A percentile compares a stretch with the other conserved stretches of the same genome.
Conservation (phyloP, 2,797 vertebrate genomes). For the Chaetodon trifasciatus region DNA sequence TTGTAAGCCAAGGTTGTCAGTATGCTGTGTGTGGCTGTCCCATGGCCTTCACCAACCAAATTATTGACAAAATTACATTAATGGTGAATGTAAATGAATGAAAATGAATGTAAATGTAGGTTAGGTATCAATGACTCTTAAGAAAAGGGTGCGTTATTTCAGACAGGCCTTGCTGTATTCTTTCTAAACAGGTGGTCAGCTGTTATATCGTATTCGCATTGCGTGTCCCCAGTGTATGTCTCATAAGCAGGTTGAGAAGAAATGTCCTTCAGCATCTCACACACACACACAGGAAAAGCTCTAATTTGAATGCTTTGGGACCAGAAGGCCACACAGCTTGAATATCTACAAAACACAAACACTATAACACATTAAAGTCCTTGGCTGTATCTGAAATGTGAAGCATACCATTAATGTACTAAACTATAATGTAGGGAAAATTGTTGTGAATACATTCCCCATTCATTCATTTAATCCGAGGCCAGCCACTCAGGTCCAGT, state of each 20-base stretch:
- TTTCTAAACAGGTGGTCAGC: constrained; percentile 34
- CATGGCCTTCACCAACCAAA: constrained; percentile 6
- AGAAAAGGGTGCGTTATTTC: constrained; percentile 24
- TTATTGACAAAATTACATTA: constrained; percentile 6
- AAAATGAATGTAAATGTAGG: constrained; percentile 21
- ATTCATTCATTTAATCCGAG: constrained; percentile 25
- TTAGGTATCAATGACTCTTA: constrained; percentile 22
- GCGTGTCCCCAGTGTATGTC: not conserved
- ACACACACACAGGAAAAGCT: not conserved
- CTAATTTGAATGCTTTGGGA: not conserved
- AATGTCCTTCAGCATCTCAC: constrained; percentile 32
- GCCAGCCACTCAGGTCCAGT: not conserved
- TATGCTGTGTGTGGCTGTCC: not conserved
- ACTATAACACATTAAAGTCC: not conserved
- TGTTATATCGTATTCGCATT: not conserved
- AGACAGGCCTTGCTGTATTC: constrained; percentile 32
- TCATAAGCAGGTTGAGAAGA: not conserved
- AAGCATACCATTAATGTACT: not conserved
- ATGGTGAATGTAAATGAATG: constrained; percentile 54
- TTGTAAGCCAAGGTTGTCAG: constrained; percentile 33
- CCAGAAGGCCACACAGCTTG: not conserved
- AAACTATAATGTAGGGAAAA: not conserved
- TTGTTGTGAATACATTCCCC: constrained; percentile 8
- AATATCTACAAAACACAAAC: not conserved
- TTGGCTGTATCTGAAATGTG: not conserved